Evolutionary conservation across 2,797 vertebrate species (phyloP).

Genomic region (Prionace glauca): DNA sequence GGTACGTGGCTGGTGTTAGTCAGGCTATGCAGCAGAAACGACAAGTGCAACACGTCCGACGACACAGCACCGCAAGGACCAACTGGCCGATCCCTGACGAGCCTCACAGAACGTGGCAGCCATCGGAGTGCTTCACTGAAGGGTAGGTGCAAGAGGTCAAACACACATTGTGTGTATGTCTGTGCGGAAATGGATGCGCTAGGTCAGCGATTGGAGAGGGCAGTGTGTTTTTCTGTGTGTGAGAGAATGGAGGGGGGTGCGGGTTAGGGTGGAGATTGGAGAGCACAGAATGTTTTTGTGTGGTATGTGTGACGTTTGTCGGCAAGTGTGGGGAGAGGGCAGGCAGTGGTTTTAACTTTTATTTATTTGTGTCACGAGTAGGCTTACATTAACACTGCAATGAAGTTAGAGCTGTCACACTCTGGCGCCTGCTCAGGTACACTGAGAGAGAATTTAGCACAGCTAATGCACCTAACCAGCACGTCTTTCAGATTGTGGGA

Average conservation of each 20-base stretch:
- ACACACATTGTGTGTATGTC: background rate
- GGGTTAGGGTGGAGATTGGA: background rate
- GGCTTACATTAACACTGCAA: too few relatives aligned
- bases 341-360: too few relatives aligned
- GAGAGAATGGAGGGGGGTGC: background rate
- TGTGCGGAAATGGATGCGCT: too few relatives aligned
- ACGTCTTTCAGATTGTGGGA: too few relatives aligned
- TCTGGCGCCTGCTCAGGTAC: too few relatives aligned
- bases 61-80: constrained; percentile 75
- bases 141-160: constrained; percentile 63
- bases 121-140: constrained; percentile 89
- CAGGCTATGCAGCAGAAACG: constrained; percentile 98
- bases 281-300: background rate
- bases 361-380: too few relatives aligned
- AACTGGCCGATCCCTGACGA: constrained; percentile 92
- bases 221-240: background rate
- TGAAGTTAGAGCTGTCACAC: too few relatives aligned
- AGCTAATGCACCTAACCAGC: too few relatives aligned
- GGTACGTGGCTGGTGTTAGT: constrained; percentile 93
- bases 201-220: background rate
- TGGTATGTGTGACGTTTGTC: background rate
- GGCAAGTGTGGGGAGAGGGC: too few relatives aligned
- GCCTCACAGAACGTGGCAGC: constrained; percentile 87
- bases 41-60: constrained; percentile 85
- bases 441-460: too few relatives aligned